Base-by-base conservation (phyloP, 2,113 vertebrate species). In the Nannobrachium achirus region DNA sequence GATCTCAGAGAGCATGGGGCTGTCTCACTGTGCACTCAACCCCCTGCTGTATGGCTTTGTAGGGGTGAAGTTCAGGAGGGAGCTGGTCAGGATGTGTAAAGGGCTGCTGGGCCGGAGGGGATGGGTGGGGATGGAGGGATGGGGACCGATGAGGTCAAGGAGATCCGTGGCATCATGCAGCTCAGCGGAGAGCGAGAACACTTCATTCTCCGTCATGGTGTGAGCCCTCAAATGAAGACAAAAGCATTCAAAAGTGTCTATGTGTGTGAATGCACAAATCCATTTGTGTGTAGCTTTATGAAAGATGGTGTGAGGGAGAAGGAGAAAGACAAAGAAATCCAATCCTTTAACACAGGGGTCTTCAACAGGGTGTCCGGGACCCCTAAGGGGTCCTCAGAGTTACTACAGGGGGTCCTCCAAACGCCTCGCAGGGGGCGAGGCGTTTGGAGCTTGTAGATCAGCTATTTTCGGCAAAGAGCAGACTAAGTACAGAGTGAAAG, bases 21-120 rank as follows among this genome's bases (percentile, higher is more conserved):
- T 95, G 46, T 75, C 88, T 1, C 94, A 95, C 69, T 94, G 92
- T 33, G 94, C 94, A 61, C 80, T 95, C 9, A 95, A 95, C 83
- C 94, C 94, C 6, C 68, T 95, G 58, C 89, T 95, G 10, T 95
- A 95, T 0, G 92, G 93, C 10, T 92, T 95, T 6, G 90, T 93
- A 4, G 94, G 94, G 0, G 86, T 92, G 15, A 94, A 93, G 76
- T 95, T 95, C 75, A 88, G 92, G 15, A 89, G 78, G 59, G 92
- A 94, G 75, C 86, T 94, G 16, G 18, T 41, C 11, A 76, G 70
- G 18, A 89, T 93, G 89, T 91, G 84, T 46, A 89, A 90, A 60
- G 81, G 73, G 20, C 38, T 84, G 38, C 83, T 93, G 61, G 81
- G 74, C 8, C 75, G 69, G 56, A 68, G 60, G 52, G 75, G 80